These are phyloP conservation scores for Gallirallus australis DNA, from an alignment of 2,797 vertebrate species.

Conservation along the genomic window DNA sequence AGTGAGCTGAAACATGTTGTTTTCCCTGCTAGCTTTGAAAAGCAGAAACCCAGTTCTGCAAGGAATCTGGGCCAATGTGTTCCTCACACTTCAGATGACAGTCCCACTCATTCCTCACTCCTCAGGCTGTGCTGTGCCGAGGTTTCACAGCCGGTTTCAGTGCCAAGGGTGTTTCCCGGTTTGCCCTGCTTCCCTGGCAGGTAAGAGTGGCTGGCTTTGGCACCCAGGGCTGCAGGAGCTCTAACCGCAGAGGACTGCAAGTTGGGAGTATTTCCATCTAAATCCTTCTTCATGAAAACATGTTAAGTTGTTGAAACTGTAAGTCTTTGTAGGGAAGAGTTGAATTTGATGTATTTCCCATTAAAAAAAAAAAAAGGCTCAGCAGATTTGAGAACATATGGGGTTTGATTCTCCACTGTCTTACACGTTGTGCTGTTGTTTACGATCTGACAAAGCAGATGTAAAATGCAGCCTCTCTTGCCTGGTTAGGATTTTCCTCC, in stretches of 20 bases:
- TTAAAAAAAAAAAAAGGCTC: background rate
- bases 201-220: background rate
- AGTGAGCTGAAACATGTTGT: background rate
- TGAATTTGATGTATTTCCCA: background rate
- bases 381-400: constrained; percentile 48
- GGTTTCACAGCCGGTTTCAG: rapidly evolving
- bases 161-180: constrained; percentile 11
- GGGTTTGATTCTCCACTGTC: constrained; percentile 27
- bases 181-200: background rate
- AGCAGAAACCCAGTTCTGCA: constrained; percentile 25
- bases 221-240: background rate
- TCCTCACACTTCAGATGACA: background rate
- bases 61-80: constrained; percentile 55
- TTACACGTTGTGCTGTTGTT: background rate
- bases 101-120: background rate
- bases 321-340: background rate
- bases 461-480: background rate
- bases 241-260: background rate
- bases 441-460: constrained; percentile 18
- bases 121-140: background rate
- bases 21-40: background rate
- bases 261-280: background rate
- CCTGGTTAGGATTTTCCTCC: background rate
- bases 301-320: background rate
- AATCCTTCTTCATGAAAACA: background rate